Evolutionary conservation across 2,888 invertebrate genomes (phyloP).

Genomic region (Choristoneura rosaceana): DNA sequence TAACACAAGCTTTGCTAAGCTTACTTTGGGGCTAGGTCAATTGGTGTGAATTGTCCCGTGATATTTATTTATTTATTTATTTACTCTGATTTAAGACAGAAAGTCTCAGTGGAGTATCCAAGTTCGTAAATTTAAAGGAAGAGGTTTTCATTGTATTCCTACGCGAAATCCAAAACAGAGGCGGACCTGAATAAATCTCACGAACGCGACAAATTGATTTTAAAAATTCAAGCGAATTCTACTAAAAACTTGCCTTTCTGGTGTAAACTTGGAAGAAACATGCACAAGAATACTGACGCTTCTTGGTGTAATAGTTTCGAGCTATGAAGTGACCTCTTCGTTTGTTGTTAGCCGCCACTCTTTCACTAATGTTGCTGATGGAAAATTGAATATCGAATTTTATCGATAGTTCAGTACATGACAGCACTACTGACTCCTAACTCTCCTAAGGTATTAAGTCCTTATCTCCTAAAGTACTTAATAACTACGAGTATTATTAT

Average conservation of each 20-base stretch:
- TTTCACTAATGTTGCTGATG: too few relatives aligned
- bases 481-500: too few relatives aligned
- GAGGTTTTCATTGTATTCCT: conserved; percentile 5
- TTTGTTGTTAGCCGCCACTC: background rate
- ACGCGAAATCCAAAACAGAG: background rate
- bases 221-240: conserved; percentile 22
- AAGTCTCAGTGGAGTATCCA: background rate
- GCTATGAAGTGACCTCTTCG: background rate
- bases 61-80: too few relatives aligned
- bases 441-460: too few relatives aligned
- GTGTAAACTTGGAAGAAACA: background rate
- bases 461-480: too few relatives aligned
- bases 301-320: background rate
- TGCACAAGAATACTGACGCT: background rate
- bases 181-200: conserved; percentile 19
- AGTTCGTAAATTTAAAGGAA: background rate
- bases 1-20: too few relatives aligned
- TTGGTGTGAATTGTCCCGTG: too few relatives aligned
- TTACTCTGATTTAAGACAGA: background rate
- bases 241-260: background rate
- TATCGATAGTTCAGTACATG: too few relatives aligned
- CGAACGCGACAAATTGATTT: conserved; percentile 24
- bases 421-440: too few relatives aligned
- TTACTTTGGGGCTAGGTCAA: too few relatives aligned
- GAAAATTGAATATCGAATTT: too few relatives aligned